phyloP scores from a whole-genome alignment of 2,888 invertebrate species.

The Heliconius hortense region DNA sequence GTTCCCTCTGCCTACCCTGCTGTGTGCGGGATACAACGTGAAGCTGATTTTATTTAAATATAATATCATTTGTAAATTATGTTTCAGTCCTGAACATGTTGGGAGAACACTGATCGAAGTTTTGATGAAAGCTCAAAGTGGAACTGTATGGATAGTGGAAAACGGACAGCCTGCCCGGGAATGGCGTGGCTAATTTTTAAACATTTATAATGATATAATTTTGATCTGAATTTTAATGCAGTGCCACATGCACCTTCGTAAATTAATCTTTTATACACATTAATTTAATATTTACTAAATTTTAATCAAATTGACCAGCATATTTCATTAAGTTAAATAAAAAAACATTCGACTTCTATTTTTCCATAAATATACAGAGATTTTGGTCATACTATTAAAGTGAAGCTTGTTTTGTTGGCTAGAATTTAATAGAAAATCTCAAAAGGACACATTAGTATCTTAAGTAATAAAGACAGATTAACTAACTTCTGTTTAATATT shows the following conservation, averaged over 20 bases:
- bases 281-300: conserved; percentile 12
- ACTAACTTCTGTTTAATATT: not conserved
- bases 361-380: not conserved
- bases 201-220: conserved; percentile 28
- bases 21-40: too few species aligned
- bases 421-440: too few species aligned
- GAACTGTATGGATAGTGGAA: conserved; percentile 88
- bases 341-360: not conserved
- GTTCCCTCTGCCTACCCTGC: too few species aligned
- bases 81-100: conserved; percentile 86
- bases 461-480: not conserved
- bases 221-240: conserved; percentile 17
- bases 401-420: not conserved
- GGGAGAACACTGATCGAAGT: conserved; percentile 85
- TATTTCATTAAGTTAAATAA: not conserved
- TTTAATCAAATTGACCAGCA: conserved; percentile 7
- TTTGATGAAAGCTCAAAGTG: conserved; percentile 85
- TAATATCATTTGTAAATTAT: too few species aligned
- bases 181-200: conserved; percentile 67
- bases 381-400: not conserved
- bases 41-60: too few species aligned
- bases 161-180: conserved; percentile 85
- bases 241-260: conserved; percentile 21
- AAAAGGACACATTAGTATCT: not conserved
- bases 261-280: not conserved